These are phyloP conservation scores for Pissodes strobi DNA, from an alignment of 1,140 invertebrate species.

Conservation along the genomic window DNA sequence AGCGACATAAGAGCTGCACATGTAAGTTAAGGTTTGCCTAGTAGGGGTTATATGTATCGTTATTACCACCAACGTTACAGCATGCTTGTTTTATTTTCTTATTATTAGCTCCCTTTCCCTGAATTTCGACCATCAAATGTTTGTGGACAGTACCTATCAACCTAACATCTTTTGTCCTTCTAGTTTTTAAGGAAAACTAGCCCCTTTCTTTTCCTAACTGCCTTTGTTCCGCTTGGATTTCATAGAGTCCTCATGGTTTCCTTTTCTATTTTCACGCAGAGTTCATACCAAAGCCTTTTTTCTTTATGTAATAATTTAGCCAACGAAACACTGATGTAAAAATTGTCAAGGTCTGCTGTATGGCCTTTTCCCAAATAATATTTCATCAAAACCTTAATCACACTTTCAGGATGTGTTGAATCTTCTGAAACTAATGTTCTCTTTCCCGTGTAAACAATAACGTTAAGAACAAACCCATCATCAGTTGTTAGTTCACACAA, in stretches of 20 bases:
- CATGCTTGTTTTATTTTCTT: too few species aligned
- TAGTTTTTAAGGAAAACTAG: not conserved
- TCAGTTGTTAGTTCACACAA: slow-evolving; percentile 1
- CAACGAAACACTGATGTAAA: slow-evolving; percentile 5
- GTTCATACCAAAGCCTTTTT: too few species aligned
- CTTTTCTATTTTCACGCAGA: slow-evolving; percentile 1
- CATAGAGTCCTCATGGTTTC: not conserved
- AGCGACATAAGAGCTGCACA: too few species aligned
- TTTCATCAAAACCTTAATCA: slow-evolving; percentile 3
- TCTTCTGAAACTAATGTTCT: not conserved
- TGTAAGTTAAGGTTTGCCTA: too few species aligned
- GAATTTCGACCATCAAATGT: too few species aligned
- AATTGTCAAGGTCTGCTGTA: not conserved
- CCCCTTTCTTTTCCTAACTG: not conserved
- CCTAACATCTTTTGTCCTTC: slow-evolving; percentile 1
- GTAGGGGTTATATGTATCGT: too few species aligned
- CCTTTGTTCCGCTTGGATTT: not conserved
- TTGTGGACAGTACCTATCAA: too few species aligned
- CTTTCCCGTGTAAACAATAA: slow-evolving; percentile 12
- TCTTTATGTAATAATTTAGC: not conserved
- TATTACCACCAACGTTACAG: too few species aligned
- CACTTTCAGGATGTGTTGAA: not conserved
- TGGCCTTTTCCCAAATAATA: slow-evolving; percentile 4
- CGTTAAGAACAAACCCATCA: slow-evolving; percentile 13
- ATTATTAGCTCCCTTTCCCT: too few species aligned